A percentile compares a stretch with the other conserved stretches of the same genome.
phyloP scores from a whole-genome alignment of 2,113 vertebrate genomes.

The Heloderma charlesbogerti region DNA sequence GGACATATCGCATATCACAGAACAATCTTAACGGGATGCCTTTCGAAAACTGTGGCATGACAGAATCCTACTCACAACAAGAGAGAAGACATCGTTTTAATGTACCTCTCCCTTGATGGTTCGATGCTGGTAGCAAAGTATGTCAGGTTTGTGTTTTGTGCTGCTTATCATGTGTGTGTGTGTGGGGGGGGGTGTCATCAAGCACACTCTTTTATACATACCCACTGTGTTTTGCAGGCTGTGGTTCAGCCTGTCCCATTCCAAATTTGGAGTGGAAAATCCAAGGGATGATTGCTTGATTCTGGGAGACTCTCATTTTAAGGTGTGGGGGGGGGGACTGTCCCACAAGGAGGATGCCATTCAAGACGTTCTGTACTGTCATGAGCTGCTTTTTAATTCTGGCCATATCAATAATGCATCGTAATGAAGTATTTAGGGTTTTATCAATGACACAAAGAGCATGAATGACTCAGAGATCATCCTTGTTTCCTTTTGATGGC shows the following conservation, averaged over 20 bases:
- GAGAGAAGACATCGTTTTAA: constrained; percentile 52
- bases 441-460: not conserved
- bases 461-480: not conserved
- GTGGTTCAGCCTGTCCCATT: not conserved
- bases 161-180: not conserved
- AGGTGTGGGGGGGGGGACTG: not conserved
- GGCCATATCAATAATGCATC: not conserved
- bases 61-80: constrained; percentile 30
- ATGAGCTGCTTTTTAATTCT: not conserved
- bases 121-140: constrained; percentile 36
- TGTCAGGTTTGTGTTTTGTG: not conserved
- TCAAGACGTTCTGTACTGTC: not conserved
- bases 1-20: constrained; percentile 63
- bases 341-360: not conserved
- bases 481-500: not conserved
- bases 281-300: not conserved
- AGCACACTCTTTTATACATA: not conserved
- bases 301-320: not conserved
- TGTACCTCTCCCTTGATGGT: constrained; percentile 28
- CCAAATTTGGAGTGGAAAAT: not conserved
- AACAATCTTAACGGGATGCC: constrained; percentile 39
- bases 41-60: constrained; percentile 63
- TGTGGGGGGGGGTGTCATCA: not conserved
- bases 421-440: not conserved
- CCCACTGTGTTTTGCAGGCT: constrained; percentile 1